A percentile compares a stretch with the other conserved stretches of the same genome.
Conservation (phyloP, 2,113 vertebrate genomes). For the Hystrix cristata region DNA sequence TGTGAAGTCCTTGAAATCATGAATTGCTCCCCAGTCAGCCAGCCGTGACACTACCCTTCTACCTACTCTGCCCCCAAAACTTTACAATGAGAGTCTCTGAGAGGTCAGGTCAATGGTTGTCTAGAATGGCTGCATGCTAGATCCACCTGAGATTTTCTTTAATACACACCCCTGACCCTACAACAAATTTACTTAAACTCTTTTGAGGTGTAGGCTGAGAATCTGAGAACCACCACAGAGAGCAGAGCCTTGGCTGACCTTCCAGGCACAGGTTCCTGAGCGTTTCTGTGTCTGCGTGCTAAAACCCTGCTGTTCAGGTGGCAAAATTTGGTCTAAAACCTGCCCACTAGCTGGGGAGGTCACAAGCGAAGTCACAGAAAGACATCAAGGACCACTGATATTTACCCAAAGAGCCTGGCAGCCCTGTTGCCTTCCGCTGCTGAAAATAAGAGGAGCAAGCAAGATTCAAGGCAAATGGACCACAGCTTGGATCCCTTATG, state of each 20-base stretch:
- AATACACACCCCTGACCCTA: background rate
- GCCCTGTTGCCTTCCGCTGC: background rate
- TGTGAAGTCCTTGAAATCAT: background rate
- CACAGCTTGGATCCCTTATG: background rate
- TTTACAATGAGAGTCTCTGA: background rate
- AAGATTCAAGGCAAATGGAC: background rate
- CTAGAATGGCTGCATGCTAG: background rate
- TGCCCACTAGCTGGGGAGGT: background rate
- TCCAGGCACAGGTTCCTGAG: rapidly evolving
- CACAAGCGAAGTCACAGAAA: too few relatives aligned
- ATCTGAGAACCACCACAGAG: background rate
- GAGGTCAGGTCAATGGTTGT: background rate
- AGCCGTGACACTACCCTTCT: background rate
- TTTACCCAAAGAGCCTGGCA: background rate
- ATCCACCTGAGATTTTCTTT: background rate
- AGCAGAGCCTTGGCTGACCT: background rate
- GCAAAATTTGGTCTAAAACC: background rate
- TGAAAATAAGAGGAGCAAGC: rapidly evolving
- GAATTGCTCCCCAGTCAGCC: background rate
- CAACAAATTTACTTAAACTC: background rate
- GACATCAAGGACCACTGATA: rapidly evolving
- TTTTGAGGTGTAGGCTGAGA: background rate
- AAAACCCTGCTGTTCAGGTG: rapidly evolving
- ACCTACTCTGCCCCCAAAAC: background rate
- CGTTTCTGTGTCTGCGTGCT: background rate